phyloP scores from a whole-genome alignment of 1,140 invertebrate species.

The Ectropis grisescens region DNA sequence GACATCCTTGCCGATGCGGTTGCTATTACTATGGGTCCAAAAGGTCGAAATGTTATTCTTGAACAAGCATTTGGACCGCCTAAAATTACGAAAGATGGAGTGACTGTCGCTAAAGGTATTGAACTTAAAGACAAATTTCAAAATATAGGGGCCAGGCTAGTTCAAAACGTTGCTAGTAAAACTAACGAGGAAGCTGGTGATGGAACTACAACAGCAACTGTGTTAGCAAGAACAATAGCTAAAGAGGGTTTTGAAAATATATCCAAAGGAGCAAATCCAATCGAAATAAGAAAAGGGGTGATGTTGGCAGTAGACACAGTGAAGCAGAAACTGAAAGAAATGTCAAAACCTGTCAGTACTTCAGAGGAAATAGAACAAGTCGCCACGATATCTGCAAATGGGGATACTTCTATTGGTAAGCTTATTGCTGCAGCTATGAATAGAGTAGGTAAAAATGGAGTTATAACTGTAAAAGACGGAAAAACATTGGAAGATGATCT shows the following conservation, averaged over 20 bases:
- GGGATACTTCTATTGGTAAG: constrained; percentile 86
- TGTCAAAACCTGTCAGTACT: constrained; percentile 90
- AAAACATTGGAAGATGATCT: constrained; percentile 93
- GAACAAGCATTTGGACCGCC: constrained; percentile 96
- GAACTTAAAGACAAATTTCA: constrained; percentile 95
- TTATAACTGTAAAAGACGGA: constrained; percentile 96
- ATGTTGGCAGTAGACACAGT: constrained; percentile 91
- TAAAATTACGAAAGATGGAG: constrained; percentile 98
- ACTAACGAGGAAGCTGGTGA: constrained; percentile 94
- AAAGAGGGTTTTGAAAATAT: constrained; percentile 96
- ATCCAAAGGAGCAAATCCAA: constrained; percentile 92
- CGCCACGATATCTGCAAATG: constrained; percentile 96
- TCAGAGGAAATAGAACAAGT: constrained; percentile 97
- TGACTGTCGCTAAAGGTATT: constrained; percentile 95
- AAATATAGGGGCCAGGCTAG: constrained; percentile 94
- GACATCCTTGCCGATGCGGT: constrained; percentile 95
- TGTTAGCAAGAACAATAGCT: constrained; percentile 91
- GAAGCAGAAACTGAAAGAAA: constrained; percentile 81
- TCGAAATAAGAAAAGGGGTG: constrained; percentile 90
- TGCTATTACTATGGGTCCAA: constrained; percentile 96
- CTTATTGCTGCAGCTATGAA: constrained; percentile 95
- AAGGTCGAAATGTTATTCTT: constrained; percentile 95
- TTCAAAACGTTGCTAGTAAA: constrained; percentile 96
- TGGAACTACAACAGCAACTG: constrained; percentile 70
- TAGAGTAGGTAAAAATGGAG: constrained; percentile 91